Evolutionary conservation across 2,888 invertebrate species (phyloP).

Genomic region (Acronicta alni): DNA sequence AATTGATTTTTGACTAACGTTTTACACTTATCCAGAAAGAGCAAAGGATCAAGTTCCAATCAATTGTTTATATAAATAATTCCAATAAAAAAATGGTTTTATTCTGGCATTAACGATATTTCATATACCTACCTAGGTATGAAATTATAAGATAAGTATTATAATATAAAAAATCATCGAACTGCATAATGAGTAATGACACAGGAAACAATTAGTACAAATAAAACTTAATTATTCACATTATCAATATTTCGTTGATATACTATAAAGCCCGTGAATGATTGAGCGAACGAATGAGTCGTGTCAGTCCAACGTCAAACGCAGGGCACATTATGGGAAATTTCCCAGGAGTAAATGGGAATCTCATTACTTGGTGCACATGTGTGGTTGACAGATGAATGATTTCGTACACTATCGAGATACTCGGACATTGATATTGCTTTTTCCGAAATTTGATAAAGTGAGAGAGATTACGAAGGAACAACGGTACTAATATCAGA

Average conservation of each 20-base stretch:
- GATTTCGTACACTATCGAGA: conserved; percentile 65
- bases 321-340: conserved; percentile 76
- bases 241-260: conserved; percentile 35
- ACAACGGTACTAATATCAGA: conserved; percentile 1
- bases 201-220: background rate
- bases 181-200: background rate
- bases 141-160: too few species aligned
- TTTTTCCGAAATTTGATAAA: conserved; percentile 53
- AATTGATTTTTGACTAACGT: too few species aligned
- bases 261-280: conserved; percentile 61
- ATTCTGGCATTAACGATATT: too few species aligned
- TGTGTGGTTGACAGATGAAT: conserved; percentile 76
- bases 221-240: conserved; percentile 20
- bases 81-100: too few species aligned
- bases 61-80: too few species aligned
- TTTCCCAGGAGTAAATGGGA: conserved; percentile 84
- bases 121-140: too few species aligned
- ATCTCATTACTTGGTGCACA: conserved; percentile 82
- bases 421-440: conserved; percentile 60
- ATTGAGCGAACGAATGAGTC: conserved; percentile 65
- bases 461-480: conserved; percentile 7
- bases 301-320: conserved; percentile 65
- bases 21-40: too few species aligned
- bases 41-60: too few species aligned
- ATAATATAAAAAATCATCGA: background rate